Evolutionary conservation across 1,140 invertebrate genomes (phyloP).

Genomic region (Gryon sp.): DNA sequence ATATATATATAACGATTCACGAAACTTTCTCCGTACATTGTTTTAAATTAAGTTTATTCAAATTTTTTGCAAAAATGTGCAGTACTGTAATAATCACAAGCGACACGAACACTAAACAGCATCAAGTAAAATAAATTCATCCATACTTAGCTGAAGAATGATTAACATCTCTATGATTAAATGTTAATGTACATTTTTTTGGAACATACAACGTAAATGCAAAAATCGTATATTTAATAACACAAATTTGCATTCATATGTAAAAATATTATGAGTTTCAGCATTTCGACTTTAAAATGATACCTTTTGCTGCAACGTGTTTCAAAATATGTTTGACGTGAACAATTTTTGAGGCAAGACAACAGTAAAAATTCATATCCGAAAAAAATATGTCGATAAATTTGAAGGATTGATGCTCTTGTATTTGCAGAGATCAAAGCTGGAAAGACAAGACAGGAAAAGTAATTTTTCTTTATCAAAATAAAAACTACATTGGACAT

Average conservation of each 20-base stretch:
- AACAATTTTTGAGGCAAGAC: too few species aligned
- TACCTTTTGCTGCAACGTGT: too few species aligned
- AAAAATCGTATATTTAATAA: constrained; percentile 12
- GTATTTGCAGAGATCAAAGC: too few species aligned
- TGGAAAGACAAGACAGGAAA: too few species aligned
- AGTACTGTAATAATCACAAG: background rate
- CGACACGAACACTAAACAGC: background rate
- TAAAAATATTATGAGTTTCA: background rate
- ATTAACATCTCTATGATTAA: background rate
- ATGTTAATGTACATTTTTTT: constrained; percentile 24
- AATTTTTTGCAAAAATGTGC: constrained; percentile 4
- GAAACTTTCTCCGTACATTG: background rate
- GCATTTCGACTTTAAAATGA: background rate
- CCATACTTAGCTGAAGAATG: background rate
- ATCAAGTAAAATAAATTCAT: background rate
- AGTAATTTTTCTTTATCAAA: too few species aligned
- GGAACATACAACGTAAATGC: constrained; percentile 12
- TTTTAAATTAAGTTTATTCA: constrained; percentile 16
- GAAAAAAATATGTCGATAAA: too few species aligned
- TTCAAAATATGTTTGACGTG: too few species aligned
- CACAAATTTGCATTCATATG: constrained; percentile 9
- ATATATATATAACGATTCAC: background rate
- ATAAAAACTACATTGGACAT: too few species aligned
- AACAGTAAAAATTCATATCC: too few species aligned
- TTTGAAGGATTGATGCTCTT: too few species aligned